These are phyloP conservation scores for Epistrophe eligans DNA, from an alignment of 2,888 invertebrate species.

Conservation along the genomic window DNA sequence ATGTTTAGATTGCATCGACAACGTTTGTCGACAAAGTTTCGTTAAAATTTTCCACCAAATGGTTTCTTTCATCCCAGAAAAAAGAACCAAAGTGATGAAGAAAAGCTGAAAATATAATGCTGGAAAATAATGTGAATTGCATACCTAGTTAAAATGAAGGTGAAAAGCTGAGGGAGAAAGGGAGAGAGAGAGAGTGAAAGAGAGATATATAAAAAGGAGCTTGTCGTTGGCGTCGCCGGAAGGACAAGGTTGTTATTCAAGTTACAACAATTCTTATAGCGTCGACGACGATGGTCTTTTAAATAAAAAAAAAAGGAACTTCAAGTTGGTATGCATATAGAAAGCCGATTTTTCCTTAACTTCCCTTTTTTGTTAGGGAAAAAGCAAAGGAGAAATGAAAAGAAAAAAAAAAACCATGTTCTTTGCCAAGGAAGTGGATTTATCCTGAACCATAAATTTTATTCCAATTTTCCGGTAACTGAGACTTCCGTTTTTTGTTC, in stretches of 20 bases:
- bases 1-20: constrained; percentile 40
- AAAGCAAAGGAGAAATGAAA: constrained; percentile 22
- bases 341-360: constrained; percentile 37
- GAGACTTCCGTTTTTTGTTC: constrained; percentile 76
- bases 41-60: constrained; percentile 71
- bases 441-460: constrained; percentile 79
- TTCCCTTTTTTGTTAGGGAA: constrained; percentile 5
- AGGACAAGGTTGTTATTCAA: constrained; percentile 73
- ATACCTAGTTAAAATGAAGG: constrained; percentile 54
- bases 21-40: constrained; percentile 56
- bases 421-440: constrained; percentile 75
- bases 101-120: constrained; percentile 20
- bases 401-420: constrained; percentile 30
- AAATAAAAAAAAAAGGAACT: constrained; percentile 17
- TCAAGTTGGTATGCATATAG: constrained; percentile 28
- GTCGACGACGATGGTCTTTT: constrained; percentile 33
- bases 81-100: background rate
- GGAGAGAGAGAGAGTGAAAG: background rate
- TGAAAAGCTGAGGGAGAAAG: constrained; percentile 5
- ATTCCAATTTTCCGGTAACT: constrained; percentile 78
- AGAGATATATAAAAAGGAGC: constrained; percentile 9
- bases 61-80: constrained; percentile 38
- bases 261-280: constrained; percentile 40
- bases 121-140: constrained; percentile 43
- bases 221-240: constrained; percentile 54